These are phyloP conservation scores for Troides oblongomaculatus DNA, from an alignment of 2,888 invertebrate genomes.

Conservation along the genomic window DNA sequence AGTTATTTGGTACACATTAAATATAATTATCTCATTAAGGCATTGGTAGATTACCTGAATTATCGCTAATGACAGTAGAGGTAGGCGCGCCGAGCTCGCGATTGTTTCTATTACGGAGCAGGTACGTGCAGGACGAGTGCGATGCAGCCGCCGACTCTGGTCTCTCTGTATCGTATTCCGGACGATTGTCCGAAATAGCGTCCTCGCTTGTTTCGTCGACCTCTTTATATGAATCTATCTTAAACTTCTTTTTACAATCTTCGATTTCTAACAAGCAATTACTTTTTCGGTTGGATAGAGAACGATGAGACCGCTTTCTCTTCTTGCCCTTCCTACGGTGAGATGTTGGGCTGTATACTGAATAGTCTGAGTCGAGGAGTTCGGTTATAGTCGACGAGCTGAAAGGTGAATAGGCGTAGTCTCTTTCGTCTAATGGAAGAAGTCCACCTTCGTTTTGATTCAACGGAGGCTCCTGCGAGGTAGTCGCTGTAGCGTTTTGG, in stretches of 20 bases:
- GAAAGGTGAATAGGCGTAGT: slow-evolving; percentile 75
- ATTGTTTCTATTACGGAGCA: slow-evolving; percentile 56
- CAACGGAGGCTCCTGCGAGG: slow-evolving; percentile 43
- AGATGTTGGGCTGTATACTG: slow-evolving; percentile 72
- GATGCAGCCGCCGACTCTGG: slow-evolving; percentile 46
- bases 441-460: slow-evolving; percentile 67
- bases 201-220: slow-evolving; percentile 53
- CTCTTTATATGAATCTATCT: slow-evolving; percentile 75
- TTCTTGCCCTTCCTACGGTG: slow-evolving; percentile 70
- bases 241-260: slow-evolving; percentile 72
- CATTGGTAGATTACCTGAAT: slow-evolving; percentile 53
- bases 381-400: slow-evolving; percentile 76
- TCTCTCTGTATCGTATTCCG: slow-evolving; percentile 57
- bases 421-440: slow-evolving; percentile 74
- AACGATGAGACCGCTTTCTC: slow-evolving; percentile 67
- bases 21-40: background rate
- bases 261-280: slow-evolving; percentile 60
- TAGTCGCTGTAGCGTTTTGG: slow-evolving; percentile 49
- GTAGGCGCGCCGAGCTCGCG: slow-evolving; percentile 62
- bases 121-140: slow-evolving; percentile 53
- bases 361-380: slow-evolving; percentile 72
- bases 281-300: slow-evolving; percentile 64
- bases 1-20: slow-evolving; percentile 5
- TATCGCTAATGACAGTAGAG: slow-evolving; percentile 61
- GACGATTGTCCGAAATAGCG: slow-evolving; percentile 44